Evolutionary conservation across 2,888 invertebrate species (phyloP), one percentile per base, ranked within the genome.

Genomic region (Netelia inedita): DNA sequence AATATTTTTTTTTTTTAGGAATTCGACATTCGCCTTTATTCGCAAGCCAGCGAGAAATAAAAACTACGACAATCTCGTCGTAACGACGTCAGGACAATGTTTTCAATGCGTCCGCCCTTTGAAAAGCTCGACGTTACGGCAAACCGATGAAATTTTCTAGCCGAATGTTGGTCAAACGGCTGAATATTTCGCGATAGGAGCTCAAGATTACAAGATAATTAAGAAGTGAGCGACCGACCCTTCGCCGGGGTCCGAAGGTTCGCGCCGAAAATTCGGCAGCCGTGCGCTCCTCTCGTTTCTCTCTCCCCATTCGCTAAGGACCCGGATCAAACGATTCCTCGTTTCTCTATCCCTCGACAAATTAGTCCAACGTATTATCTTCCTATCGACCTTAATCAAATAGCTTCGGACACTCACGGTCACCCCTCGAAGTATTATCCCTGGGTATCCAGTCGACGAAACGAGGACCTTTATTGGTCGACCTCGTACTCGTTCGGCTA

Each of bases 341-440:
- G 68, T 43, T 63, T 65, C 75, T 65, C 46, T 46, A 72, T 79
- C 85, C 79, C 85, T 84, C 80, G 75, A 79, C 87, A 82, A 87
- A 87, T 87, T 87, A 86, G 83, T 82, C 72, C 65, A 81, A 57
- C 80, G 80, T 80, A 87, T 87, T 87, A 87, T 87, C 85, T 83
- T 85, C 57, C 78, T 80, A 87, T 87, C 83, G 79, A 76, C 83
- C 86, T 86, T 86, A 87, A 87, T 87, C 85, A 86, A 86, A 82
- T 84, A 84, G 81, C 85, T 6, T 85, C 78, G 82, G 79, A 78
- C 85, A 73, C 74, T 78, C 74, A 28, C 6, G n/a, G 46, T 19
- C 14, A 10, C 79, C 82, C 82, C 76, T 74, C 69, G 69, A 68
- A 79, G 59, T 82, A 86, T 87, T 78, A 82, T 74, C 83, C 78